Evolutionary conservation across 2,888 invertebrate species (phyloP), one percentile per base, ranked within the genome.

Genomic region (Hetaerina titia): DNA sequence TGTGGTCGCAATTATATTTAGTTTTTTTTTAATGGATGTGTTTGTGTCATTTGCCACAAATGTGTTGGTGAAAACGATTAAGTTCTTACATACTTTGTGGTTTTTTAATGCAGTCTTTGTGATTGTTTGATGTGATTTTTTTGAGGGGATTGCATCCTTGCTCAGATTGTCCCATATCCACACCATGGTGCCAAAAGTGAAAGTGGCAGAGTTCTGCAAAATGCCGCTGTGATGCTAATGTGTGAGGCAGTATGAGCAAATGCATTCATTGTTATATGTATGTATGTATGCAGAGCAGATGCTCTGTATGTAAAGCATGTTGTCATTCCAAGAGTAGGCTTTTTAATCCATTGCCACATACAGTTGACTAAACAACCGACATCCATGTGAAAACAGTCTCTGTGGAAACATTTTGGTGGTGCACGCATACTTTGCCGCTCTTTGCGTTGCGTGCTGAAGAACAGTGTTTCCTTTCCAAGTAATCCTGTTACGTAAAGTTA

Each of bases 401-500:
- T 92, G 92, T 92, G 92, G 92, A 92, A 92, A 92, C 92, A 92
- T 92, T 90, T 92, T 69, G 92, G 92, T 92, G 92, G 92, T 74
- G 92, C 69, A 69, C 57, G 64, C 92, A 92, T 69, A 56, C 56
- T 69, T 58, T 25, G 19, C 89, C 57, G 58, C 89, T 89, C 58
- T 57, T 89, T 89, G 89, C 56, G 56, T 92, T 69, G 92, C 92
- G 69, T 92, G 92, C 92, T 92, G 92, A 92, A 92, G 92, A 92
- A 92, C 92, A 92, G 92, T 92, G 92, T 92, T 92, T 92, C 92
- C 92, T 92, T 92, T 92, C 92, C 92, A 92, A 92, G 92, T 92
- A 74, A 92, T 92, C 69, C 92, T 92, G 92, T 92, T 92, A 56
- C 31, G 22, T 60, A 69, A 69, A 58, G 57, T 89, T 81, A n/a